Conservation (phyloP, 1,140 invertebrate species). For the Eriosoma lanigerum region DNA sequence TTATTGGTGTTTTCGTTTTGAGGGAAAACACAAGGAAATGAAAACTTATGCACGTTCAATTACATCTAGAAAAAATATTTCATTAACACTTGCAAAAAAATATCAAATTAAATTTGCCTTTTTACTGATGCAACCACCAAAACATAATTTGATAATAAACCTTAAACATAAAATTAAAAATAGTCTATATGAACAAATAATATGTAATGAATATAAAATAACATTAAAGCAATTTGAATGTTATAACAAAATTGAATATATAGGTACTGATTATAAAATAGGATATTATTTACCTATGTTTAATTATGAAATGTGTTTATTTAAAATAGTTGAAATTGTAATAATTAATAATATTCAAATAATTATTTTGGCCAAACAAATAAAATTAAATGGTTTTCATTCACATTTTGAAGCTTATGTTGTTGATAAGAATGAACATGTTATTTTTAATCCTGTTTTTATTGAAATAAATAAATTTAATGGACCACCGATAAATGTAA, state of each 20-base stretch:
- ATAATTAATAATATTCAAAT: background rate
- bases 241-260: background rate
- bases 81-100: background rate
- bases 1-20: background rate
- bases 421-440: background rate
- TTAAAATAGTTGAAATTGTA: background rate
- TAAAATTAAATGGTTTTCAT: background rate
- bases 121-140: background rate
- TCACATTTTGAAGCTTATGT: conserved; percentile 2
- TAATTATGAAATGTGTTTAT: background rate
- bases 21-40: background rate
- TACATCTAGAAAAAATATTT: background rate
- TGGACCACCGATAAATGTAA: conserved; percentile 2
- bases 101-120: conserved; percentile 8
- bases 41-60: background rate
- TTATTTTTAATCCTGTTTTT: background rate
- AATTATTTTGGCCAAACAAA: background rate
- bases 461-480: background rate
- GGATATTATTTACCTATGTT: background rate
- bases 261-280: background rate
- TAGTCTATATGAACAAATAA: background rate
- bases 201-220: too few relatives aligned
- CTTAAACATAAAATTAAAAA: conserved; percentile 6
- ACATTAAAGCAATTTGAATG: background rate
- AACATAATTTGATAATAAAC: background rate